A percentile compares a stretch with the other conserved stretches of the same genome.
phyloP scores from a whole-genome alignment of 2,888 invertebrate genomes.

The Mesodorylaimus sp. region DNA sequence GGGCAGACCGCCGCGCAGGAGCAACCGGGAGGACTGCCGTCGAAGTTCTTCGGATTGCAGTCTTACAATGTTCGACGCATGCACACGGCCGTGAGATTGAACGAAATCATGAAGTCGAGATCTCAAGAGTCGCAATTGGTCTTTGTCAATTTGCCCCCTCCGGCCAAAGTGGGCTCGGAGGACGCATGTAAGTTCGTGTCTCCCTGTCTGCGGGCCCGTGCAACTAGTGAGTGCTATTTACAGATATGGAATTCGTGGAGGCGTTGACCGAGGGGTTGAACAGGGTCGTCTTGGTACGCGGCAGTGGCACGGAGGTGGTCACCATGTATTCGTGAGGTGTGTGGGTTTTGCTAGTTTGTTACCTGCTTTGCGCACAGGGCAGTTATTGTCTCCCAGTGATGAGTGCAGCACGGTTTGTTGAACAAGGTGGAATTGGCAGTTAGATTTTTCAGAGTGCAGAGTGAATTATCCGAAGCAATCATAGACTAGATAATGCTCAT shows the following conservation, averaged over 20 bases:
- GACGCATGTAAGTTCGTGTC: slow-evolving; percentile 21
- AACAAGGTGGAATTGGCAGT: too few species aligned
- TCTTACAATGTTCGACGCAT: slow-evolving; percentile 64
- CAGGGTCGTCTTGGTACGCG: slow-evolving; percentile 87
- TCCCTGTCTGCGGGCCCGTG: too few species aligned
- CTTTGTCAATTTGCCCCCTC: slow-evolving; percentile 91
- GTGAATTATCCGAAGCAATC: too few species aligned
- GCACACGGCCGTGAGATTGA: slow-evolving; percentile 97
- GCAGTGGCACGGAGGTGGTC: slow-evolving; percentile 93
- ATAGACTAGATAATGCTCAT: too few species aligned
- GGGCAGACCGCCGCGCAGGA: too few species aligned
- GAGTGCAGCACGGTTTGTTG: too few species aligned
- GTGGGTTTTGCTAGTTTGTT: too few species aligned
- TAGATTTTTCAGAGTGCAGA: too few species aligned
- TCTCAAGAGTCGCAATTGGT: slow-evolving; percentile 71
- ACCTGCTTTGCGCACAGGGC: too few species aligned
- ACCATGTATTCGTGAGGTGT: slow-evolving; percentile 74
- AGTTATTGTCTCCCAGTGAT: too few species aligned
- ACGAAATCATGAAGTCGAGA: slow-evolving; percentile 49
- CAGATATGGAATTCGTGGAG: slow-evolving; percentile 85
- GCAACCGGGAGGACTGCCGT: too few species aligned
- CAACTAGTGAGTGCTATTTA: slow-evolving; percentile 11
- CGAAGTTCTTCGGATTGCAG: slow-evolving; percentile 23
- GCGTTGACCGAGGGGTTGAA: slow-evolving; percentile 91
- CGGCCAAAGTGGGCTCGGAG: slow-evolving; percentile 46